Base-by-base conservation (phyloP, 2,888 invertebrate species). In the Dicyrtomina minuta region DNA sequence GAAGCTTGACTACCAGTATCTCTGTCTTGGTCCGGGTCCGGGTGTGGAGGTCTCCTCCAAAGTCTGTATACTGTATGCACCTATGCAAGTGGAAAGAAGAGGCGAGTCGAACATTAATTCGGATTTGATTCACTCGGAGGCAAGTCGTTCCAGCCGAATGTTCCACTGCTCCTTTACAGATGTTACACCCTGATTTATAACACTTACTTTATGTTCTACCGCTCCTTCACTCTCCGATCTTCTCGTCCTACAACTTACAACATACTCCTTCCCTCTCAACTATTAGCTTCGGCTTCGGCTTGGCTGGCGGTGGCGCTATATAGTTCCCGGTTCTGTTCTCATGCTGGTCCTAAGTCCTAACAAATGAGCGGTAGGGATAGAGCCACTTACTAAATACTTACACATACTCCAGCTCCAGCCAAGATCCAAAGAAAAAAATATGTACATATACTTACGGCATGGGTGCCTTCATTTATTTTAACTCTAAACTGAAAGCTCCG, bases 151-250 rank as follows among this genome's bases (percentile, higher is more conserved):
- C 60, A 49, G 49, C 60, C 53, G 60, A 59, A 53, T 58, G 55
- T 67, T 61, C 41, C 64, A 41, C 56, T 51, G 53, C 66, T 72
- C 65, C 43, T 41, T 53, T 60, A 66, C 72, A 72, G 72, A 65
- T 72, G 72, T 72, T 72, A 65, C 72, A 68, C 61, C 55, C 70
- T 72, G 70, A 72, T 72, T 72, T 72, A 72, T 72, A 70, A 70
- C 67, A 62, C 59, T 68, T 65, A 65, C 60, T 59, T 68, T 59
- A 68, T 60, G 68, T 59, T 68, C 60, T 59, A 12, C 49, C 17
- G n/a, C 51, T 27, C n/a, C 39, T 41, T 55, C 33, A 22, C 33
- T 59, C 44, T 26, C 27, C 51, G 33, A 3, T 33, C 39, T 24
- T 44, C 24, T 24, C 60, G 24, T 24, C n/a, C 24, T 10, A 22